phyloP scores from a whole-genome alignment of 2,113 vertebrate species.

The Dipodomys merriami region DNA sequence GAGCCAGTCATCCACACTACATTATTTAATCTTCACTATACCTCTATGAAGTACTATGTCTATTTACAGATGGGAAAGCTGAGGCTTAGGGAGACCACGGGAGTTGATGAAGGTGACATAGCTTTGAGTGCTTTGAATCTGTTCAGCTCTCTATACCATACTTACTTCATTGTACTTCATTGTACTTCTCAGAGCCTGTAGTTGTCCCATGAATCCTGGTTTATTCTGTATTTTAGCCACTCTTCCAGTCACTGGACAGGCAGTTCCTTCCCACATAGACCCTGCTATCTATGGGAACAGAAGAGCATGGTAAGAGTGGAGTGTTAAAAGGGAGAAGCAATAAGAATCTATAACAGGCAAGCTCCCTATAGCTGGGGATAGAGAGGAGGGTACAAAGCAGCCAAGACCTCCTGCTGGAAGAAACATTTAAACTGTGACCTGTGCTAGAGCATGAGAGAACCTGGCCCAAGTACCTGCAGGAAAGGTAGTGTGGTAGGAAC shows the following conservation, averaged over 20 bases:
- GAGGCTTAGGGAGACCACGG: not conserved
- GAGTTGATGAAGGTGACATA: not conserved
- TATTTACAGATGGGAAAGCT: conserved; percentile 18
- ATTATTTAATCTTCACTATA: not conserved
- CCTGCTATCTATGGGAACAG: not conserved
- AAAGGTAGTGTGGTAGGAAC: not conserved
- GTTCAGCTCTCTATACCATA: not conserved
- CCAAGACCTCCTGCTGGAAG: not conserved
- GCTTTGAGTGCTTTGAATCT: not conserved
- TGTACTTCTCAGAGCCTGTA: not conserved
- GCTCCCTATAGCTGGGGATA: not conserved
- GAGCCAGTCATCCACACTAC: not conserved
- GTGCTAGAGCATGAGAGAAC: not conserved
- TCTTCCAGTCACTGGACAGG: not conserved
- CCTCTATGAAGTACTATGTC: not conserved
- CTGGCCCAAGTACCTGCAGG: not conserved
- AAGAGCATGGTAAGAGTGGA: not conserved
- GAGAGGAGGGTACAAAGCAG: not conserved
- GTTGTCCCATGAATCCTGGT: not conserved
- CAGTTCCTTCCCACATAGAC: not conserved
- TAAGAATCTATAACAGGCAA: not conserved
- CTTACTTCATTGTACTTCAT: not conserved
- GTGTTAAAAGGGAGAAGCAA: not conserved
- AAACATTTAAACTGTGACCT: not conserved
- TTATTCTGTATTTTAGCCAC: not conserved